phyloP scores from a whole-genome alignment of 2,113 vertebrate species.

The Pao palembangensis region DNA sequence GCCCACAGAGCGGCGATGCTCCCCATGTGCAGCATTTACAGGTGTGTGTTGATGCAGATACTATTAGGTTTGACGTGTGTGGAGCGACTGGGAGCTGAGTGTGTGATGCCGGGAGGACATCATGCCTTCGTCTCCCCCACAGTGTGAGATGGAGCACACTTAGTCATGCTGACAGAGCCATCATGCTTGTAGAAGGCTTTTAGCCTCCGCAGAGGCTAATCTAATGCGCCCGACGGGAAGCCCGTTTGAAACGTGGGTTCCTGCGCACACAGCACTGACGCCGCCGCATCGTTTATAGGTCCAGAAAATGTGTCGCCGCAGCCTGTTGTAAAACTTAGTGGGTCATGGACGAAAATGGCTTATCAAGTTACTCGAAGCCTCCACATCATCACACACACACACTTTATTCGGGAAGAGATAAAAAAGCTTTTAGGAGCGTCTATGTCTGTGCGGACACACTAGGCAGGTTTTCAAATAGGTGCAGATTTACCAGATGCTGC shows the following conservation, averaged over 20 bases:
- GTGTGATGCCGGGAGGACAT: constrained; percentile 44
- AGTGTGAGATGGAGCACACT: constrained; percentile 44
- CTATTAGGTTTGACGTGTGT: constrained; percentile 35
- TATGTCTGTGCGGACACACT: constrained; percentile 39
- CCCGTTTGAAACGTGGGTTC: constrained; percentile 10
- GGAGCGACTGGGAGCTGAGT: constrained; percentile 36
- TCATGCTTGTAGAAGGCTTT: constrained; percentile 50
- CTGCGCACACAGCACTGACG: neutral
- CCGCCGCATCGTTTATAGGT: constrained; percentile 43
- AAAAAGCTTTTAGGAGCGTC: constrained; percentile 58
- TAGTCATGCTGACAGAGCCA: constrained; percentile 40
- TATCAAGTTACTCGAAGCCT: constrained; percentile 41
- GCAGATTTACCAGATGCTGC: constrained; percentile 1
- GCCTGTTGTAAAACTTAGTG: constrained; percentile 33
- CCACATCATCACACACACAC: constrained; percentile 37
- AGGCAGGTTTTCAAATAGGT: neutral
- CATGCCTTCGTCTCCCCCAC: constrained; percentile 35
- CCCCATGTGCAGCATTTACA: constrained; percentile 6
- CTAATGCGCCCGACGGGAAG: constrained; percentile 7
- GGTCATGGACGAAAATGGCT: constrained; percentile 32
- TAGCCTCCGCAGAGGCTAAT: constrained; percentile 15
- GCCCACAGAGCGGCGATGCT: constrained; percentile 19
- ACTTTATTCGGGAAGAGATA: constrained; percentile 47
- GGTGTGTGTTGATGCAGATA: constrained; percentile 24
- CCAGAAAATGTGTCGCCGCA: constrained; percentile 41